These are phyloP conservation scores for Chlorodrepanis virens DNA, from an alignment of 2,113 vertebrate species.

Conservation along the genomic window DNA sequence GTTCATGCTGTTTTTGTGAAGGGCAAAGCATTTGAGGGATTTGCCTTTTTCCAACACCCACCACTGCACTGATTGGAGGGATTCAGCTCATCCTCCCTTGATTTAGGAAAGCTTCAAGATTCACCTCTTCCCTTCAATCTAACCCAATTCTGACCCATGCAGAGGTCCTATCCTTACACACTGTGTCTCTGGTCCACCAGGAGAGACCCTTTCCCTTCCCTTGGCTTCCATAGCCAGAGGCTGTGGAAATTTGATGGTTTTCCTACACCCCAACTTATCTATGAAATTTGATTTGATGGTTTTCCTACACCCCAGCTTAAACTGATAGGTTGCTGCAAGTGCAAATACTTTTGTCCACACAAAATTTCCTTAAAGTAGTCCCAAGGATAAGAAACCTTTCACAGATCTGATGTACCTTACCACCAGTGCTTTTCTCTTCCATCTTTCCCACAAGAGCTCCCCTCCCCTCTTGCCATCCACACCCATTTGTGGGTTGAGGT, in stretches of 20 bases:
- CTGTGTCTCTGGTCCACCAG: background rate
- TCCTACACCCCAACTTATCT: background rate
- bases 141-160: background rate
- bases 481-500: background rate
- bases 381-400: background rate
- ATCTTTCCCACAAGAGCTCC: background rate
- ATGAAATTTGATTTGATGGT: background rate
- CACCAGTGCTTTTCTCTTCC: background rate
- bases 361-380: background rate
- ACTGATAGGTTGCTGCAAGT: background rate
- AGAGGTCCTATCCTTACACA: background rate
- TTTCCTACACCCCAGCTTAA: background rate
- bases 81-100: background rate
- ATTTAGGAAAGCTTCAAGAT: background rate
- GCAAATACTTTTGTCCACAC: background rate
- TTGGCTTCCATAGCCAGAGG: background rate
- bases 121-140: background rate
- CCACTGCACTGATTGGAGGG: fast-evolving
- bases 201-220: background rate
- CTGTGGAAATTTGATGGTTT: background rate
- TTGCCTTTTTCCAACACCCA: background rate
- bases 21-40: background rate
- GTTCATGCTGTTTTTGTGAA: background rate
- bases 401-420: background rate
- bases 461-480: background rate